A percentile compares a stretch with the other conserved stretches of the same genome.
These are phyloP conservation scores for Paracanthobrama guichenoti DNA, from an alignment of 2,113 vertebrate species.

Conservation along the genomic window DNA sequence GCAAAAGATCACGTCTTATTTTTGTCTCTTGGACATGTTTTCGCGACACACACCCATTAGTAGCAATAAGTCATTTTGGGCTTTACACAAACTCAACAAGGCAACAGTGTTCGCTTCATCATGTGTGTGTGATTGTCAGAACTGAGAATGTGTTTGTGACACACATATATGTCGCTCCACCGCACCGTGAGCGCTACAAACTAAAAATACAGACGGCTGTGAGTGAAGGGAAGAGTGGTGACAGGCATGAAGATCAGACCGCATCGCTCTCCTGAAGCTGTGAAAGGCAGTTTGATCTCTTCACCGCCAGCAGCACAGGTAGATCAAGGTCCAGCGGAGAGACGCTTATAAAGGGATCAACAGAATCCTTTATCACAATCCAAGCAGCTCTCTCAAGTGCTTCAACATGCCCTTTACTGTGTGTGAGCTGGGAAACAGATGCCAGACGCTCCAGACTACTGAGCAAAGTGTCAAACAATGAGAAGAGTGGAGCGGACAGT, in stretches of 20 bases:
- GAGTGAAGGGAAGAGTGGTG: slow-evolving; percentile 13
- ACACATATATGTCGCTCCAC: background rate
- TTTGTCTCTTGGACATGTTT: background rate
- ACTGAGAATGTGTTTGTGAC: background rate
- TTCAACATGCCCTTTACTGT: slow-evolving; percentile 15
- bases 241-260: slow-evolving; percentile 32
- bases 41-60: slow-evolving; percentile 6
- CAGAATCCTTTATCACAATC: slow-evolving; percentile 60
- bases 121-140: slow-evolving; percentile 11
- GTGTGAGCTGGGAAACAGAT: background rate
- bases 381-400: slow-evolving; percentile 49
- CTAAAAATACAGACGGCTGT: slow-evolving; percentile 5
- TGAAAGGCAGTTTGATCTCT: slow-evolving; percentile 54
- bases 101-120: background rate
- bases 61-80: background rate
- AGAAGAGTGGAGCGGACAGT: too few relatives aligned
- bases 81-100: slow-evolving; percentile 2
- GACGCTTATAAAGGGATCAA: slow-evolving; percentile 55
- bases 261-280: slow-evolving; percentile 27
- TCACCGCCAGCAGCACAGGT: slow-evolving; percentile 63
- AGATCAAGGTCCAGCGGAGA: slow-evolving; percentile 59
- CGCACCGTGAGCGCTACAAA: background rate
- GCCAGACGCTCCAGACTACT: too few relatives aligned
- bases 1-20: background rate
- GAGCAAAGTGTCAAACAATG: too few relatives aligned